Conservation (phyloP, 1,140 invertebrate species). For the Hylaeus anthracinus region DNA sequence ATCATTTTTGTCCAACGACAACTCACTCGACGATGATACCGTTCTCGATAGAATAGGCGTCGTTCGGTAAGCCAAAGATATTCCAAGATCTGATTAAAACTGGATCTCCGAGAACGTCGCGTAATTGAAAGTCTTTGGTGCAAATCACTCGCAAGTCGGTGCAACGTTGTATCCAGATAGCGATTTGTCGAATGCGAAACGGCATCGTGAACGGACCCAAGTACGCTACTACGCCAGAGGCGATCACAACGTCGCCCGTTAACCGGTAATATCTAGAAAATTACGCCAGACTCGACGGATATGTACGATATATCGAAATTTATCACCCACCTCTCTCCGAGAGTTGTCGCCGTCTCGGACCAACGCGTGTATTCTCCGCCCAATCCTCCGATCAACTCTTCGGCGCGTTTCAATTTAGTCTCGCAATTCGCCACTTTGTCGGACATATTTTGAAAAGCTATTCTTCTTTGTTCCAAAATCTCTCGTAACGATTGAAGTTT, state of each 20-base stretch:
- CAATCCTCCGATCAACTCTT: slow-evolving; percentile 94
- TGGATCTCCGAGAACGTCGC: slow-evolving; percentile 90
- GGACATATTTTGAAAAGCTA: slow-evolving; percentile 84
- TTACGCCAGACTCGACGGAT: not conserved
- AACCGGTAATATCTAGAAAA: slow-evolving; percentile 81
- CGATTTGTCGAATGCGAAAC: slow-evolving; percentile 87
- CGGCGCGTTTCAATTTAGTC: slow-evolving; percentile 94
- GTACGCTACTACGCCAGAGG: slow-evolving; percentile 94
- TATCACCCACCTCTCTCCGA: slow-evolving; percentile 85
- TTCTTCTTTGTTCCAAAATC: slow-evolving; percentile 83
- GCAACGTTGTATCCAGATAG: slow-evolving; percentile 87
- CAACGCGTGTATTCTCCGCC: slow-evolving; percentile 92
- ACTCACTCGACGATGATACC: slow-evolving; percentile 89
- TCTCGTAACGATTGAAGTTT: slow-evolving; percentile 81
- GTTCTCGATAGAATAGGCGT: slow-evolving; percentile 95
- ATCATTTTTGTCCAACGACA: not conserved
- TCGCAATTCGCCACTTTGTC: slow-evolving; percentile 93
- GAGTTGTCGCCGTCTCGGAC: slow-evolving; percentile 87
- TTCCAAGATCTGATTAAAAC: slow-evolving; percentile 96
- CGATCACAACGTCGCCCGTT: slow-evolving; percentile 91
- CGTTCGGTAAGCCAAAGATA: slow-evolving; percentile 92
- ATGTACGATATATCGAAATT: too few species aligned
- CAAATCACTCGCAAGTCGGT: slow-evolving; percentile 87
- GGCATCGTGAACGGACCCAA: slow-evolving; percentile 93
- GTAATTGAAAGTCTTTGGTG: slow-evolving; percentile 88